A percentile compares a stretch with the other conserved stretches of the same genome.
These are phyloP conservation scores for Agapornis roseicollis DNA, from an alignment of 2,113 vertebrate species.

Conservation along the genomic window DNA sequence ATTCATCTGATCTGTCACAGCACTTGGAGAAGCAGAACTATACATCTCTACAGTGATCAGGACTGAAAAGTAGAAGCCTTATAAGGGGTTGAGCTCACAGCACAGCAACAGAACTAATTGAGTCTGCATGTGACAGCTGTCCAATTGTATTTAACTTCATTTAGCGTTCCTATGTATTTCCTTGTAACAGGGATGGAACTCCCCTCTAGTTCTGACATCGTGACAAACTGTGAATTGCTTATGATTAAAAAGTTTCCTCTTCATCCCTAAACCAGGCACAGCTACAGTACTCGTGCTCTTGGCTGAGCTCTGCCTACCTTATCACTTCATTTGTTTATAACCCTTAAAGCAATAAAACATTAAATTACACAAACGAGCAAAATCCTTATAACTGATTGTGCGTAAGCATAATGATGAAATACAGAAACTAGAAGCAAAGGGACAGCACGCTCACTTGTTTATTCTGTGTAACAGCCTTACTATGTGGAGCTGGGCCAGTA, in stretches of 20 bases:
- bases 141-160: background rate
- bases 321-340: background rate
- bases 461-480: too few relatives aligned
- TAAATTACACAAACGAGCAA: background rate
- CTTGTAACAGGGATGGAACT: background rate
- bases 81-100: background rate
- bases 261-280: background rate
- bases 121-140: background rate
- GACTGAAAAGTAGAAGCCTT: accelerated
- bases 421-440: background rate
- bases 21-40: background rate
- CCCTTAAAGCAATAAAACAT: background rate
- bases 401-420: background rate
- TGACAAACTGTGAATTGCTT: background rate
- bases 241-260: background rate
- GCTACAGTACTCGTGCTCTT: too few relatives aligned
- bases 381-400: background rate
- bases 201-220: background rate
- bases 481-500: too few relatives aligned
- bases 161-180: background rate
- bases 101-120: accelerated
- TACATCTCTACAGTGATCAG: accelerated
- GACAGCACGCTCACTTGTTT: background rate
- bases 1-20: background rate
- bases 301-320: background rate